phyloP scores from a whole-genome alignment of 2,797 vertebrate species.

The Paguma larvata region DNA sequence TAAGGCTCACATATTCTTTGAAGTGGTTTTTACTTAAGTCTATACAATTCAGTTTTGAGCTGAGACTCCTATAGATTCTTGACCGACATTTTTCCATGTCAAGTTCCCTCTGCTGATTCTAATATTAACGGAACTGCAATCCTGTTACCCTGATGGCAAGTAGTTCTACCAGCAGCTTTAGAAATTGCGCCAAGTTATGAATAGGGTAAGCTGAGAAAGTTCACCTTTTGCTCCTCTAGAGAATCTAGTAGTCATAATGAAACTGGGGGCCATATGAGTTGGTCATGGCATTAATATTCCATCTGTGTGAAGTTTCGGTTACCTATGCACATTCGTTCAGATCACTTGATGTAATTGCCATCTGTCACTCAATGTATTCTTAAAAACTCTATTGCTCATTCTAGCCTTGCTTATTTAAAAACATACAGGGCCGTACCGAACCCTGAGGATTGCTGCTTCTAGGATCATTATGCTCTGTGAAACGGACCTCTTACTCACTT shows the following conservation, averaged over 20 bases:
- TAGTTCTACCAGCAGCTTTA: background rate
- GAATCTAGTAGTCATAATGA: background rate
- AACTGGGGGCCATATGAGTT: background rate
- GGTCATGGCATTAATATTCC: background rate
- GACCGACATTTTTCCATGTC: conserved; percentile 16
- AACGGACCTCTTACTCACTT: background rate
- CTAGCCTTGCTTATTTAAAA: conserved; percentile 49
- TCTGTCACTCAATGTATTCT: conserved; percentile 31
- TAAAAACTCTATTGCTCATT: conserved; percentile 43
- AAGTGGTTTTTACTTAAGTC: conserved; percentile 38
- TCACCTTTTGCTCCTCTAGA: background rate
- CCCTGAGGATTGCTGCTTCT: background rate
- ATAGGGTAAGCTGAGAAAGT: background rate
- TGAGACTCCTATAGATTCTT: background rate
- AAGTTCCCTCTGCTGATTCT: background rate
- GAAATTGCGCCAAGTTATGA: background rate
- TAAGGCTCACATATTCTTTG: conserved; percentile 26
- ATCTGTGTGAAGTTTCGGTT: background rate
- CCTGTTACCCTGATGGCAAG: background rate
- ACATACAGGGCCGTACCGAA: background rate
- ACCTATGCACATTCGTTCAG: background rate
- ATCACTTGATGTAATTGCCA: background rate
- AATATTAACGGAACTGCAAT: background rate
- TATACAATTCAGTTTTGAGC: background rate
- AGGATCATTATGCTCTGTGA: background rate